A percentile compares a stretch with the other conserved stretches of the same genome.
phyloP scores from a whole-genome alignment of 1,140 invertebrate genomes.

The Drosophila teissieri region DNA sequence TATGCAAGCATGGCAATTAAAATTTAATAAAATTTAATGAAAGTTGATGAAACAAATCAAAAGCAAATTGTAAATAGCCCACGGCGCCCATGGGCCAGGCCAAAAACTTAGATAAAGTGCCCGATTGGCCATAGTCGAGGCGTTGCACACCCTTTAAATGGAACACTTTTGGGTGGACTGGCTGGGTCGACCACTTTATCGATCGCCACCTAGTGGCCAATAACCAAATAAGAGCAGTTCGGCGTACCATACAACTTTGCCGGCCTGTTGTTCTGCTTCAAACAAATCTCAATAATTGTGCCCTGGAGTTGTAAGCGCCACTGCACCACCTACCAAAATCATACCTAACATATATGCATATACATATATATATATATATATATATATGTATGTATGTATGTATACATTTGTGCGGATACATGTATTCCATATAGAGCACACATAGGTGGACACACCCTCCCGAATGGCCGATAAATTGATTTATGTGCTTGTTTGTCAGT shows the following conservation, averaged over 20 bases:
- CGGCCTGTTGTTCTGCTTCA: conserved; percentile 52
- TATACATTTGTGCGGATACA: no score
- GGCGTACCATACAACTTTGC: conserved; percentile 32
- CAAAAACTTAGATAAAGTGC: conserved; percentile 10
- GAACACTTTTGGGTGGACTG: not conserved
- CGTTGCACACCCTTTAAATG: conserved; percentile 5
- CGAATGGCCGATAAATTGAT: conserved; percentile 71
- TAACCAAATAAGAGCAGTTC: conserved; percentile 29
- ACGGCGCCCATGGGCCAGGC: not conserved
- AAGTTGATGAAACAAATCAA: conserved; percentile 66
- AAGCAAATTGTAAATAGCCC: conserved; percentile 52
- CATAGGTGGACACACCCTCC: conserved; percentile 24
- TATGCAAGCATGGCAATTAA: conserved; percentile 50
- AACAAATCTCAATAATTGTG: conserved; percentile 73
- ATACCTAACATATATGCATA: conserved; percentile 3
- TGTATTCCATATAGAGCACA: not conserved
- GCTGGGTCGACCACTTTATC: conserved; percentile 26
- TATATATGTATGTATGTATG: no score
- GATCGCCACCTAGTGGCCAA: conserved; percentile 41
- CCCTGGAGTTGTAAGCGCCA: conserved; percentile 47
- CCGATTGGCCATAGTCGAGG: not conserved
- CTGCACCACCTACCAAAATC: not conserved
- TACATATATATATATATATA: conserved; percentile 3
- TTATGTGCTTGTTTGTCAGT: conserved; percentile 78
- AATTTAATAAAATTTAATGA: conserved; percentile 70